These are phyloP conservation scores for Crematogaster levior DNA, from an alignment of 2,888 invertebrate genomes.

Conservation along the genomic window DNA sequence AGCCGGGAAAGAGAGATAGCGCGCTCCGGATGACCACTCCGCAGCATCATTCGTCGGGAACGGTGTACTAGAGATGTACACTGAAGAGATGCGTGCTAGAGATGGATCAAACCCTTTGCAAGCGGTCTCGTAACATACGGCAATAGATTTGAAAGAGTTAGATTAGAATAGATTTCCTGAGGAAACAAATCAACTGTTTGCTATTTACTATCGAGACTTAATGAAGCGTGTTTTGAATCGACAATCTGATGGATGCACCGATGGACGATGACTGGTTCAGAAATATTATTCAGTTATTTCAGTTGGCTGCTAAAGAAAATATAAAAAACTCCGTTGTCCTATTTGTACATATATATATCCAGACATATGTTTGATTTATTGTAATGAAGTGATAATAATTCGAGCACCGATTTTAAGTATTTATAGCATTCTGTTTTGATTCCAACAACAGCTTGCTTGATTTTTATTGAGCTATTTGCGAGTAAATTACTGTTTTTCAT, in stretches of 20 bases:
- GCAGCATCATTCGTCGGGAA: constrained; percentile 46
- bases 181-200: constrained; percentile 19
- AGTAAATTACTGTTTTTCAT: neutral
- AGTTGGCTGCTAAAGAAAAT: neutral
- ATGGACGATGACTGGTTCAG: constrained; percentile 8
- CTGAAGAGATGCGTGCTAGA: neutral
- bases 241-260: neutral
- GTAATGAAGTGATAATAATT: neutral
- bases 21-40: constrained; percentile 38
- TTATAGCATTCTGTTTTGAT: neutral
- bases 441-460: too few species aligned
- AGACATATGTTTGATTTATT: neutral
- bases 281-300: constrained; percentile 12
- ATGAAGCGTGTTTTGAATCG: constrained; percentile 34
- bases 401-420: neutral
- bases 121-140: constrained; percentile 26
- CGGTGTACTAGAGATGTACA: constrained; percentile 28
- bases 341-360: neutral
- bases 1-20: constrained; percentile 27
- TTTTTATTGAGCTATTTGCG: neutral
- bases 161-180: constrained; percentile 16
- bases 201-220: constrained; percentile 19
- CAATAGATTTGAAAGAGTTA: constrained; percentile 15
- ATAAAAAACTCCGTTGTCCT: neutral
- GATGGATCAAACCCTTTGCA: constrained; percentile 25